Conservation (phyloP, 2,888 invertebrate species). For the Gandaritis pyraliata region DNA sequence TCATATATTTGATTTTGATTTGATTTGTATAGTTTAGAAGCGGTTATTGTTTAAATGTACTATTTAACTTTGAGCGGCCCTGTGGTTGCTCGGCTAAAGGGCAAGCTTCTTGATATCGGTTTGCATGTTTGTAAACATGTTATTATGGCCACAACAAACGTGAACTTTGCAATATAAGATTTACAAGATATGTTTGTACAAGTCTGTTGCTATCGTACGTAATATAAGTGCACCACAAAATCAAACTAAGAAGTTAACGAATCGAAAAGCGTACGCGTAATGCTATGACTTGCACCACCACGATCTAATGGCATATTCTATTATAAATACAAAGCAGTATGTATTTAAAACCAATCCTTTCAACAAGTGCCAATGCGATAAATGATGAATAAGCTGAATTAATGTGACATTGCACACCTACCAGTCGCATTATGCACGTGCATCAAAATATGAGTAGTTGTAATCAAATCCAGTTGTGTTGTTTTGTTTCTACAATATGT, state of each 20-base stretch:
- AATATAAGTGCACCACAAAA: neutral
- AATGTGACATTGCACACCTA: constrained; percentile 30
- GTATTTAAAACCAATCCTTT: constrained; percentile 52
- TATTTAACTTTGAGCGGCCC: neutral
- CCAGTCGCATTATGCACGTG: constrained; percentile 24
- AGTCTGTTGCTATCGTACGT: neutral
- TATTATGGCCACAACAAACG: neutral
- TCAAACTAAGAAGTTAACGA: neutral
- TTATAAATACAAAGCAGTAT: constrained; percentile 48
- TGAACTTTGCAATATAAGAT: neutral
- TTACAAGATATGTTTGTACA: neutral
- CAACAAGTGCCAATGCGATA: constrained; percentile 39
- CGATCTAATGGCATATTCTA: constrained; percentile 42
- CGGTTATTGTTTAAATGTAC: neutral
- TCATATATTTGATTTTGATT: too few species aligned
- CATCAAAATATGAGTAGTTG: constrained; percentile 23
- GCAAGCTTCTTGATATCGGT: constrained; percentile 4
- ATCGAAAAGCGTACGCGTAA: constrained; percentile 32
- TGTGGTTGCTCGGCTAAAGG: constrained; percentile 8
- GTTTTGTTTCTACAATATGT: constrained; percentile 16
- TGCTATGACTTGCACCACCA: constrained; percentile 50
- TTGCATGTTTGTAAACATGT: constrained; percentile 16
- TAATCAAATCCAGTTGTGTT: constrained; percentile 25
- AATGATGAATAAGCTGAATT: constrained; percentile 43
- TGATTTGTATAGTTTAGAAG: too few species aligned